Evolutionary conservation across 1,140 invertebrate species (phyloP).

Genomic region (Pseudomyrmex gracilis): DNA sequence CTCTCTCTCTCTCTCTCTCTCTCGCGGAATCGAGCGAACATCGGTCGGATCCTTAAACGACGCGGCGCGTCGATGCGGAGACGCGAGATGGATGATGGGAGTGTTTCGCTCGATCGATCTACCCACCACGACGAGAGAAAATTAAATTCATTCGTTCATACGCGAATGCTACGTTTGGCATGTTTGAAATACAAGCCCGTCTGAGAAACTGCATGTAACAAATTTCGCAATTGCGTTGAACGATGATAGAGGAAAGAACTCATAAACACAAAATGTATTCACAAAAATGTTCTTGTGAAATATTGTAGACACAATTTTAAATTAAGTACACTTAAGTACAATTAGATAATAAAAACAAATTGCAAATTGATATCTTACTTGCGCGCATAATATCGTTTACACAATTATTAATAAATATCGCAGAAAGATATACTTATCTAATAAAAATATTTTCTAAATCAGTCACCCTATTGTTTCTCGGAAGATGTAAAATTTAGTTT

Average conservation of each 20-base stretch:
- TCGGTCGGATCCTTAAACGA: constrained; percentile 10
- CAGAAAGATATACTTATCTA: not conserved
- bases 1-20: too few species aligned
- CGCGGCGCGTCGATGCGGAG: not conserved
- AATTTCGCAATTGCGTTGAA: not conserved
- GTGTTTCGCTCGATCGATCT: constrained; percentile 68
- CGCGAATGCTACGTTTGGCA: not conserved
- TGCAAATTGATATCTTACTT: too few species aligned
- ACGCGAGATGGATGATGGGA: constrained; percentile 14
- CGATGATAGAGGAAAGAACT: not conserved
- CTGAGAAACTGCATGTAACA: not conserved
- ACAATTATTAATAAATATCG: not conserved
- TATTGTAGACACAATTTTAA: too few species aligned
- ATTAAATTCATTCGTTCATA: constrained; percentile 54
- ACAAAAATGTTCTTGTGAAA: not conserved
- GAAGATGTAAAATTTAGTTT: constrained; percentile 19
- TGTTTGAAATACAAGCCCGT: not conserved
- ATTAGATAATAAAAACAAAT: not conserved
- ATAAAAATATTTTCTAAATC: constrained; percentile 5
- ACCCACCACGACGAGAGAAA: constrained; percentile 48
- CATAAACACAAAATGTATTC: not conserved
- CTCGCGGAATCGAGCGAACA: too few species aligned
- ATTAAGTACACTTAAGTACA: too few species aligned
- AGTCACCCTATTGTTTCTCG: constrained; percentile 10
- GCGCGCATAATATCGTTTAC: not conserved